Percentiles rank a stretch among this genome's conserved stretches.
Evolutionary conservation across 2,113 vertebrate genomes (phyloP).

Genomic region (Penelope pileata): DNA sequence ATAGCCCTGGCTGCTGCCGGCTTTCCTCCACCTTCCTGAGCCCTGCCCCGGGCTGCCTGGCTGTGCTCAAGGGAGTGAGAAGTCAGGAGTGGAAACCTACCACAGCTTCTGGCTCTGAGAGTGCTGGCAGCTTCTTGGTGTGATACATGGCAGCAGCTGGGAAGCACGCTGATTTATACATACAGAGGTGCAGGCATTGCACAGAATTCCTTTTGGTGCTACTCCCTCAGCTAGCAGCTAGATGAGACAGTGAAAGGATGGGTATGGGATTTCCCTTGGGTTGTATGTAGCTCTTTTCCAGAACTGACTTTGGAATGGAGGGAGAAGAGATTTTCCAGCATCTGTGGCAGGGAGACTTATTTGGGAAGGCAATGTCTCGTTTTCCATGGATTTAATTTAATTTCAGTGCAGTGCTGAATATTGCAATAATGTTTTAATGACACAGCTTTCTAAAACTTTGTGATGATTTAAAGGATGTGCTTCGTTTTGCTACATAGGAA

Average conservation of each 20-base stretch:
- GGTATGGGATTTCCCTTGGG: background rate
- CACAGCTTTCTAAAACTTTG: background rate
- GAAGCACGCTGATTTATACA: background rate
- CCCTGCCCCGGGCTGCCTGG: background rate
- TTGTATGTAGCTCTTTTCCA: background rate
- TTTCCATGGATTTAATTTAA: background rate
- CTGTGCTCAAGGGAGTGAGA: rapidly evolving
- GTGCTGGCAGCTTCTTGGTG: background rate
- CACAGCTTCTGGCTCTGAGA: rapidly evolving
- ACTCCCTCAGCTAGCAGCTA: background rate
- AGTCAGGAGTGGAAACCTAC: background rate
- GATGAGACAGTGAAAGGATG: background rate
- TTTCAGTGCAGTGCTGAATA: background rate
- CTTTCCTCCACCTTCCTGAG: background rate
- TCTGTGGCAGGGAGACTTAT: background rate
- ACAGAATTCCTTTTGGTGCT: background rate
- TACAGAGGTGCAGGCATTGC: rapidly evolving
- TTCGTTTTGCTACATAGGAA: background rate
- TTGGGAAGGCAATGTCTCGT: background rate
- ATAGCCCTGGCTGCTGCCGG: background rate
- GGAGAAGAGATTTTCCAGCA: background rate
- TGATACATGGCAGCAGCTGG: rapidly evolving
- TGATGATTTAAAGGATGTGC: background rate
- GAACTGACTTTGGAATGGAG: background rate
- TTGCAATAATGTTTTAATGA: background rate